Conservation (phyloP, 2,797 vertebrate genomes). For the Pygocentrus nattereri region DNA sequence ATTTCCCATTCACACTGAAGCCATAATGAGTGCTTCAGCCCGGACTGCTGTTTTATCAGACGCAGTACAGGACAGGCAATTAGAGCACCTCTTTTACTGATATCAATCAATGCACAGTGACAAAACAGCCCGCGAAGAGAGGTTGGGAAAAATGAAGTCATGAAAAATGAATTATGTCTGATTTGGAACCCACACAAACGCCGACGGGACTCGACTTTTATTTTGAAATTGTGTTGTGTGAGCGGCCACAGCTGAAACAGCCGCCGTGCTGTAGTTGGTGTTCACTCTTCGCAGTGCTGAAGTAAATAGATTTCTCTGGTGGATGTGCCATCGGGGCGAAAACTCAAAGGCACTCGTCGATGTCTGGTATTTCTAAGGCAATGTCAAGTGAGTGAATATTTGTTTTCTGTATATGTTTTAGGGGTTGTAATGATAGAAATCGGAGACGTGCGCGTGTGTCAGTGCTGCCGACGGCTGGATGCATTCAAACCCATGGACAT, state of each 20-base stretch:
- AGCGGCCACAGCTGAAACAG: neutral
- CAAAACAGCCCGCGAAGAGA: too few species aligned
- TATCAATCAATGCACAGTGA: too few species aligned
- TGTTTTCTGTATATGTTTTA: neutral
- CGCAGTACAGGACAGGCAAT: too few species aligned
- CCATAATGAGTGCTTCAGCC: too few species aligned
- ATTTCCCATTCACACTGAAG: too few species aligned
- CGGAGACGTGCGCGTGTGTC: neutral
- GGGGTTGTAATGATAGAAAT: neutral
- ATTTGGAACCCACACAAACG: too few species aligned
- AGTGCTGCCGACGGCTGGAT: neutral
- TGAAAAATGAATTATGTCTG: too few species aligned
- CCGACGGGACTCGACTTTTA: too few species aligned
- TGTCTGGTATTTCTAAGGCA: conserved; percentile 68
- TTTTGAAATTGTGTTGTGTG: conserved; percentile 33
- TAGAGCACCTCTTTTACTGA: too few species aligned
- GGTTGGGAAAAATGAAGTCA: too few species aligned
- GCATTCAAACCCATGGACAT: neutral
- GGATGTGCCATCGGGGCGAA: neutral
- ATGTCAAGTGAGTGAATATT: conserved; percentile 78
- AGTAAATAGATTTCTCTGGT: neutral
- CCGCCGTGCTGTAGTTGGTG: neutral
- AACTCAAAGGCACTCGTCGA: conserved; percentile 39
- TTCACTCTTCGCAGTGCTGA: neutral
- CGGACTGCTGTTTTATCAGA: too few species aligned